Percentiles rank a stretch among this genome's conserved stretches.
Evolutionary conservation across 2,888 invertebrate genomes (phyloP).

Genomic region (Heliconius ismenius): DNA sequence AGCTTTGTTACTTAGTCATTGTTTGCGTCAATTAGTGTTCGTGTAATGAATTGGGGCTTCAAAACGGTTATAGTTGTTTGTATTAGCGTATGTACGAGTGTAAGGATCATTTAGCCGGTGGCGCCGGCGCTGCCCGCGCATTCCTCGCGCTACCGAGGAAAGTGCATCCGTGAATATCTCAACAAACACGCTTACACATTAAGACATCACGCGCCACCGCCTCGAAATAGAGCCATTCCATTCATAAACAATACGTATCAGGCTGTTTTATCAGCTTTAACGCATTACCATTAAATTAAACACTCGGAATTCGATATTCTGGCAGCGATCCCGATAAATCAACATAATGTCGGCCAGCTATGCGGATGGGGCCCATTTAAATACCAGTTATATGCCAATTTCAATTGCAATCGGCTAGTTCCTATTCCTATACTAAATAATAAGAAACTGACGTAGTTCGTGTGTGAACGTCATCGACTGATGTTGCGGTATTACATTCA

Average conservation of each 20-base stretch:
- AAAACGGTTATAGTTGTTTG: background rate
- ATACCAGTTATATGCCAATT: conserved; percentile 73
- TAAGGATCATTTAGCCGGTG: conserved; percentile 37
- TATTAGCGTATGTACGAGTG: background rate
- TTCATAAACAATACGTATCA: conserved; percentile 71
- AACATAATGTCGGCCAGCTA: conserved; percentile 71
- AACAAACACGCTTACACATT: conserved; percentile 61
- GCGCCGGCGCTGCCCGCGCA: conserved; percentile 55
- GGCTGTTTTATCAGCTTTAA: conserved; percentile 63
- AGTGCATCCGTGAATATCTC: conserved; percentile 69
- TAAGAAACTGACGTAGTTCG: conserved; percentile 54
- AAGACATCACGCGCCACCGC: conserved; percentile 66
- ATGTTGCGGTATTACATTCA: background rate
- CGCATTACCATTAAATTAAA: conserved; percentile 65
- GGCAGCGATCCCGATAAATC: conserved; percentile 66
- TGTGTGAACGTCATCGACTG: conserved; percentile 53
- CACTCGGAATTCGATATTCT: conserved; percentile 61
- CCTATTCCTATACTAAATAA: conserved; percentile 60
- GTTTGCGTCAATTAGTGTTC: background rate
- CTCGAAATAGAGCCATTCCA: conserved; percentile 68
- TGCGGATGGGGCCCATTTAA: conserved; percentile 74
- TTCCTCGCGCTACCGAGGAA: conserved; percentile 56
- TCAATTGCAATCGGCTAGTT: conserved; percentile 63
- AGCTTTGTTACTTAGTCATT: background rate
- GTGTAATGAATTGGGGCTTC: background rate